Conservation (phyloP, 2,113 vertebrate genomes). For the Morphnarchus princeps region DNA sequence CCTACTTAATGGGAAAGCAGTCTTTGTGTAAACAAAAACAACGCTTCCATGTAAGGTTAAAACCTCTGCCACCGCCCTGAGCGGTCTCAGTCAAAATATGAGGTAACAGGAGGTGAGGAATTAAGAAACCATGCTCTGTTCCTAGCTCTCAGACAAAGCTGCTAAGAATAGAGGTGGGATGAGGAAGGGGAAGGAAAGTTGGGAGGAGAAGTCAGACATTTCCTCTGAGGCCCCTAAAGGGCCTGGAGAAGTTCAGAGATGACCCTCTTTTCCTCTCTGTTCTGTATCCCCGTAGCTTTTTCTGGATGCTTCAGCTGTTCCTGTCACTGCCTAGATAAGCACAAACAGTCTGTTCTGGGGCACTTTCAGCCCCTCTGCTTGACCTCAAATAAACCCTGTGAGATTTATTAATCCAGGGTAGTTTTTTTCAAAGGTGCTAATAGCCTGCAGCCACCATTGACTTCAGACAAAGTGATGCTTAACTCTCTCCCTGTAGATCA, state of each 20-base stretch:
- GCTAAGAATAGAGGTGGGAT: slow-evolving; percentile 47
- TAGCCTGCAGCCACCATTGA: not conserved
- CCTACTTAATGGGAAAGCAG: not conserved
- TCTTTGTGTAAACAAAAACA: not conserved
- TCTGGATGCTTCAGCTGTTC: not conserved
- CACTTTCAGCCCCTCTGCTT: not conserved
- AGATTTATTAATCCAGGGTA: not conserved
- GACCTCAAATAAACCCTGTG: not conserved
- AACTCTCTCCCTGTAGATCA: not conserved
- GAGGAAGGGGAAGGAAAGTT: slow-evolving; percentile 45
- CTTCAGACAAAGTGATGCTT: not conserved
- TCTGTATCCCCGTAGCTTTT: not conserved
- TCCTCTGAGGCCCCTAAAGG: slow-evolving; percentile 43
- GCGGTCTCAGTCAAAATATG: not conserved
- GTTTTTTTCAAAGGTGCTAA: not conserved
- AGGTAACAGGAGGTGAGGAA: slow-evolving; percentile 17
- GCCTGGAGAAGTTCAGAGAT: not conserved
- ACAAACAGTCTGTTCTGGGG: not conserved
- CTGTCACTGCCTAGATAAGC: not conserved
- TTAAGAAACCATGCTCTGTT: not conserved
- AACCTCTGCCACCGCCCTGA: not conserved
- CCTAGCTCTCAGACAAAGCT: slow-evolving; percentile 18
- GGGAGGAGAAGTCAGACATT: slow-evolving; percentile 46
- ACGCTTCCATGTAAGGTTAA: not conserved
- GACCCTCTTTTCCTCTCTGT: not conserved